Conservation (phyloP, 2,888 invertebrate species). For the Colostygia pectinataria region DNA sequence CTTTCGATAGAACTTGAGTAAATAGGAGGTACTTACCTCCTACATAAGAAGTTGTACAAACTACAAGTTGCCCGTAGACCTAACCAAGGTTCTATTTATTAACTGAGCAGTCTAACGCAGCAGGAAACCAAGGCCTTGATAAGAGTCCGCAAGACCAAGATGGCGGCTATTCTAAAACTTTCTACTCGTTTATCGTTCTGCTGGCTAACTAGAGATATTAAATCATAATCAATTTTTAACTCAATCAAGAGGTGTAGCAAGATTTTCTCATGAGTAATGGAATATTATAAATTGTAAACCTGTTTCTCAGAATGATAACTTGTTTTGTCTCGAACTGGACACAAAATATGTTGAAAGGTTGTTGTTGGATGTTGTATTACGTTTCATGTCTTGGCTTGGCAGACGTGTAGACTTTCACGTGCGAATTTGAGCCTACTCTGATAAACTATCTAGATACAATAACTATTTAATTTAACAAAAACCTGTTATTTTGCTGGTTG, state of each 20-base stretch:
- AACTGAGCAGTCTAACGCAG: slow-evolving; percentile 5
- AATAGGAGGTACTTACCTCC: no score
- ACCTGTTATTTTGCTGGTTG: neutral
- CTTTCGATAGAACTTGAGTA: no score
- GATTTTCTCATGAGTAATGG: slow-evolving; percentile 3
- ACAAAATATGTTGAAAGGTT: slow-evolving; percentile 6
- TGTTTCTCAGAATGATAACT: slow-evolving; percentile 3
- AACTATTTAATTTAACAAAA: slow-evolving; percentile 6
- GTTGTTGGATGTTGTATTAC: slow-evolving; percentile 4
- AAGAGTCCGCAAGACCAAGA: slow-evolving; percentile 44
- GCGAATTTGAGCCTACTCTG: slow-evolving; percentile 39
- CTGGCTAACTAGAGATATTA: slow-evolving; percentile 4
- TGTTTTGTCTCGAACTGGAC: slow-evolving; percentile 11
- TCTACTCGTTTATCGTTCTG: slow-evolving; percentile 35
- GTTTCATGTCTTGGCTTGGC: slow-evolving; percentile 14
- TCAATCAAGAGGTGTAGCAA: neutral
- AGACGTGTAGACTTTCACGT: slow-evolving; percentile 55
- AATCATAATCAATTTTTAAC: slow-evolving; percentile 10
- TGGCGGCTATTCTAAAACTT: slow-evolving; percentile 48
- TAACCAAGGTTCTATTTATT: slow-evolving; percentile 10
- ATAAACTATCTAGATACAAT: neutral
- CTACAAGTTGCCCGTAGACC: slow-evolving; percentile 3
- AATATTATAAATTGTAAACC: slow-evolving; percentile 6
- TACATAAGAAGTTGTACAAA: neutral
- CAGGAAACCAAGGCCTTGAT: slow-evolving; percentile 48